phyloP scores from a whole-genome alignment of 2,797 vertebrate species.

The Liparis tanakae region DNA sequence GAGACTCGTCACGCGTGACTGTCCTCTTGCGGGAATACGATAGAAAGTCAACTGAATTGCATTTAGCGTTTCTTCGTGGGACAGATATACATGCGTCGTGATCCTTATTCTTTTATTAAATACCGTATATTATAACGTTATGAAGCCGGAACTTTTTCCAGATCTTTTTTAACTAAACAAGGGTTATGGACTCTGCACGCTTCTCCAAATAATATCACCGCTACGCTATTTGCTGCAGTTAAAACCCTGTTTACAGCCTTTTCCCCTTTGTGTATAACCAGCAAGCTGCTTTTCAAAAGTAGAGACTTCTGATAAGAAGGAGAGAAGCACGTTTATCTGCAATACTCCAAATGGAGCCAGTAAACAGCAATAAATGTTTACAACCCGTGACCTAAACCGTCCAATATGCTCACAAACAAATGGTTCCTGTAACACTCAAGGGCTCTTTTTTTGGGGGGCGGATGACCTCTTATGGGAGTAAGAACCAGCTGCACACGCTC shows the following conservation, averaged over 20 bases:
- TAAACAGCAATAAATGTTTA: constrained; percentile 77
- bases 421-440: constrained; percentile 61
- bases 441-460: constrained; percentile 64
- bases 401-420: constrained; percentile 71
- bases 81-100: too few relatives aligned
- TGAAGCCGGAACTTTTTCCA: too few relatives aligned
- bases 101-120: too few relatives aligned
- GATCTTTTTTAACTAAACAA: too few relatives aligned
- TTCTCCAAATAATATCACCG: constrained; percentile 73
- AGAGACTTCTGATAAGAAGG: constrained; percentile 34
- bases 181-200: constrained; percentile 68
- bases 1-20: too few relatives aligned
- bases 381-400: constrained; percentile 70
- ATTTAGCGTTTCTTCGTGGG: too few relatives aligned
- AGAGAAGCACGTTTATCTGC: constrained; percentile 42
- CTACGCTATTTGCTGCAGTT: constrained; percentile 68
- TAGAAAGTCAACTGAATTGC: too few relatives aligned
- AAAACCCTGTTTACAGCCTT: constrained; percentile 52
- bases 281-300: constrained; percentile 40
- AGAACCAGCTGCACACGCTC: constrained; percentile 70
- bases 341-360: constrained; percentile 59
- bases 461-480: constrained; percentile 54
- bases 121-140: too few relatives aligned
- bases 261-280: constrained; percentile 22
- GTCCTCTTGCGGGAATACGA: too few relatives aligned